These are phyloP conservation scores for Smittia aterrima DNA, from an alignment of 2,888 invertebrate species.

Conservation along the genomic window DNA sequence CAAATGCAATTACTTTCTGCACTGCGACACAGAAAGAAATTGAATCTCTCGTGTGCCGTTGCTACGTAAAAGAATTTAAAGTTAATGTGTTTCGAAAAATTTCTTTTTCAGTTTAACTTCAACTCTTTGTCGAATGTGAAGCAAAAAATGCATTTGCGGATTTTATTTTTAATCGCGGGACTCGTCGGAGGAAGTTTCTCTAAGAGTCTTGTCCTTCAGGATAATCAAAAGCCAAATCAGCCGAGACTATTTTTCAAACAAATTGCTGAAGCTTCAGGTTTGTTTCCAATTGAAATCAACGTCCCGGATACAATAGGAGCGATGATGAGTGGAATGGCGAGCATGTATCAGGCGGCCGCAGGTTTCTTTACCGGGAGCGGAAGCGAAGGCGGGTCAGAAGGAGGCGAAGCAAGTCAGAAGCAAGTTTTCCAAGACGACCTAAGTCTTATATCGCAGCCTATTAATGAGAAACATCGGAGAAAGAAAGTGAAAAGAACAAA, in stretches of 20 bases:
- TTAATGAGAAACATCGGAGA: neutral
- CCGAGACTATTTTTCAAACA: conserved; percentile 40
- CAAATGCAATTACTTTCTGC: too few relatives aligned
- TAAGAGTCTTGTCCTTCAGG: neutral
- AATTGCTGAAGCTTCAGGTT: conserved; percentile 45
- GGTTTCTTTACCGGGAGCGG: neutral
- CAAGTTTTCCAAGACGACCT: too few relatives aligned
- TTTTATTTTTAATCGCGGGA: neutral
- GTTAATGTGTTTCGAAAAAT: too few relatives aligned
- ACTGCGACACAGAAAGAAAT: too few relatives aligned
- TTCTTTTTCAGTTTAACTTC: neutral
- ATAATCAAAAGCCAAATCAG: neutral
- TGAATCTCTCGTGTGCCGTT: too few relatives aligned
- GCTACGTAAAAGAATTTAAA: too few relatives aligned
- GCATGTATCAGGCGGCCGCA: conserved; percentile 48
- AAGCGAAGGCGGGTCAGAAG: neutral
- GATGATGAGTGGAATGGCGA: conserved; percentile 52
- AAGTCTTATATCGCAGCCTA: too few relatives aligned
- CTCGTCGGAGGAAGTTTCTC: neutral
- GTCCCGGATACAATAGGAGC: conserved; percentile 59
- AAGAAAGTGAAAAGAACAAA: conserved; percentile 15
- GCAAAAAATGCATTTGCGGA: neutral
- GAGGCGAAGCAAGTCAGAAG: too few relatives aligned
- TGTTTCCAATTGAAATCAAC: conserved; percentile 63
- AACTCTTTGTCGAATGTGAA: neutral